These are phyloP conservation scores for Panorpa germanica DNA, from an alignment of 2,888 invertebrate species.

Conservation along the genomic window DNA sequence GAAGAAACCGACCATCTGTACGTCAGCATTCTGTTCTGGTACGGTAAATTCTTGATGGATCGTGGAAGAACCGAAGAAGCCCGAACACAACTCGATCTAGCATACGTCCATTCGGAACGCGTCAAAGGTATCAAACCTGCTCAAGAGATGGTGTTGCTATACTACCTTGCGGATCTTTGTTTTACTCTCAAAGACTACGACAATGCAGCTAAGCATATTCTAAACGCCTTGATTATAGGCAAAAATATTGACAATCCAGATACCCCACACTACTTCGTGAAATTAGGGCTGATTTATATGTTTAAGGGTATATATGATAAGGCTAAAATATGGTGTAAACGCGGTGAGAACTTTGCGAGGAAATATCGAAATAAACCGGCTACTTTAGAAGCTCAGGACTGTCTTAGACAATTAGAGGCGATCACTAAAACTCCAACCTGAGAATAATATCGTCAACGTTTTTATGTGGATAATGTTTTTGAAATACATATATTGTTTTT, in stretches of 20 bases:
- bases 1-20: slow-evolving; percentile 24
- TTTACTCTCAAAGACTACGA: slow-evolving; percentile 18
- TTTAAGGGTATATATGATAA: slow-evolving; percentile 19
- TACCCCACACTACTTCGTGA: slow-evolving; percentile 23
- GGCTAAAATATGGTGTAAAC: slow-evolving; percentile 21
- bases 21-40: slow-evolving; percentile 26
- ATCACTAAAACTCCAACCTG: no score
- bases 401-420: slow-evolving; percentile 11
- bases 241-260: slow-evolving; percentile 25
- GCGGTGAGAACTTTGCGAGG: slow-evolving; percentile 19
- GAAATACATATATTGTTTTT: no score
- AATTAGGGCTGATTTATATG: slow-evolving; percentile 22
- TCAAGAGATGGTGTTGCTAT: slow-evolving; percentile 27
- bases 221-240: slow-evolving; percentile 24
- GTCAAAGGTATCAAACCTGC: slow-evolving; percentile 23
- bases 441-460: no score
- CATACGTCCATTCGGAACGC: slow-evolving; percentile 22
- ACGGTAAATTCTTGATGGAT: slow-evolving; percentile 23
- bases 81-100: slow-evolving; percentile 20
- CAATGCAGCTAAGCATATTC: slow-evolving; percentile 22
- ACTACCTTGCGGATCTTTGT: slow-evolving; percentile 21
- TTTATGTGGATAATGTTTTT: no score
- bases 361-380: slow-evolving; percentile 11
- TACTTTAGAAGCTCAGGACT: slow-evolving; percentile 10
- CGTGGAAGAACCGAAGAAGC: slow-evolving; percentile 17